These are phyloP conservation scores for Epirrhoe tristata DNA, from an alignment of 2,888 invertebrate genomes.

Conservation along the genomic window DNA sequence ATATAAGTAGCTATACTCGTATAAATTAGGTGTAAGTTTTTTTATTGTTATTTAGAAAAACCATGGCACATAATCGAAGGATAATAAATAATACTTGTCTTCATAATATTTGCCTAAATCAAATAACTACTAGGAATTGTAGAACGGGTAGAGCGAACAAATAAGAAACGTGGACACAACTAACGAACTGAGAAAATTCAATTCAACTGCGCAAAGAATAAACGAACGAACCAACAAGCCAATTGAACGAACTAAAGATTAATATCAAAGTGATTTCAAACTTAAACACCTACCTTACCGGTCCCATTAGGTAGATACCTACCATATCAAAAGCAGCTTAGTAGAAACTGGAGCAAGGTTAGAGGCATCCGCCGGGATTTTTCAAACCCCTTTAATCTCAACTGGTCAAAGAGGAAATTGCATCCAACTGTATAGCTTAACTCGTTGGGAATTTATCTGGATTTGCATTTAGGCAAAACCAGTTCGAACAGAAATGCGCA, in stretches of 20 bases:
- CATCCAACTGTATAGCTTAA: constrained; percentile 40
- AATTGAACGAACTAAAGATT: constrained; percentile 30
- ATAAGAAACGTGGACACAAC: neutral
- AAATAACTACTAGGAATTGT: neutral
- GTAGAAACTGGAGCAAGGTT: constrained; percentile 43
- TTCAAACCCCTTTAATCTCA: constrained; percentile 43
- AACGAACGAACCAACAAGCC: constrained; percentile 9
- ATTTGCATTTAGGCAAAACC: constrained; percentile 36
- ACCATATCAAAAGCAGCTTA: constrained; percentile 38
- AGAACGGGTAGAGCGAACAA: neutral
- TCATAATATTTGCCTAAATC: neutral
- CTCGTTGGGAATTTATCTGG: constrained; percentile 32
- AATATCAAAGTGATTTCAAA: constrained; percentile 38
- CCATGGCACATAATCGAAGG: neutral
- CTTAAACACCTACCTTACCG: constrained; percentile 34
- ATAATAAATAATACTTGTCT: neutral
- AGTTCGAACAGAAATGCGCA: constrained; percentile 22
- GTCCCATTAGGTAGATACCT: too few species aligned
- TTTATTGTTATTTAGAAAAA: too few species aligned
- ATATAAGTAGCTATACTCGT: too few species aligned
- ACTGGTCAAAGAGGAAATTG: constrained; percentile 43
- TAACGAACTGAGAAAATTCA: neutral
- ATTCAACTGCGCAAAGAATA: neutral
- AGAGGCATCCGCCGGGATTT: constrained; percentile 35
- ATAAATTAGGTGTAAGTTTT: too few species aligned